Evolutionary conservation across 2,113 vertebrate species (phyloP).

Genomic region (Balaeniceps rex): DNA sequence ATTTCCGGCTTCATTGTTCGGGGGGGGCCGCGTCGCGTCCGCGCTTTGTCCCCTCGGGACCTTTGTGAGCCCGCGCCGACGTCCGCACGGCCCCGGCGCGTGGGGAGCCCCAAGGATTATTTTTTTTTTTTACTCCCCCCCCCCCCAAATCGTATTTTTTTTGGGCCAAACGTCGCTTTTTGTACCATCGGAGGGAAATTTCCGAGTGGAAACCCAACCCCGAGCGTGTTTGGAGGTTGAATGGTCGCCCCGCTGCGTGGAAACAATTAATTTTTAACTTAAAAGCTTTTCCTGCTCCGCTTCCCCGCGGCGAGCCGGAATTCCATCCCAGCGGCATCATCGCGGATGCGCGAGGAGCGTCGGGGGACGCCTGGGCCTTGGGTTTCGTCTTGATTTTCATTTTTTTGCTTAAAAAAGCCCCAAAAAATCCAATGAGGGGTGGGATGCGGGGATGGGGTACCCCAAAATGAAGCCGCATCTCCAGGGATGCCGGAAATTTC

Average conservation of each 20-base stretch:
- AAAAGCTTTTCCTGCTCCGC: conserved; percentile 14
- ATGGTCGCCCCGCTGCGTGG: conserved; percentile 1
- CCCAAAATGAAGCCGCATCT: not conserved
- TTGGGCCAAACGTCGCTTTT: not conserved
- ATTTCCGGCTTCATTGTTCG: conserved; percentile 40
- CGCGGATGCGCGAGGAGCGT: not conserved
- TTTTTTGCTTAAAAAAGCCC: too few relatives aligned
- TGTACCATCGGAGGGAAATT: conserved; percentile 1
- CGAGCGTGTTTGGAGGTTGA: not conserved
- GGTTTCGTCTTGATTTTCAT: not conserved
- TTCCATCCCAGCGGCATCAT: not conserved
- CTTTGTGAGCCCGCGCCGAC: not conserved
- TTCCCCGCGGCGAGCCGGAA: not conserved
- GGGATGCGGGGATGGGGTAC: not conserved
- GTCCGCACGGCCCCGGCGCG: not conserved
- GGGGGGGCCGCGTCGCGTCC: not conserved
- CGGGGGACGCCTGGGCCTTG: not conserved
- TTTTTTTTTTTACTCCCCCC: not conserved
- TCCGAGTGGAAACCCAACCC: conserved; percentile 52
- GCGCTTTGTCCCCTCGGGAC: conserved; percentile 34
- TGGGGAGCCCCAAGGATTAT: not conserved
- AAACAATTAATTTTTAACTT: conserved; percentile 28
- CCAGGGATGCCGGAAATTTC: not conserved
- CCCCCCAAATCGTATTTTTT: not conserved
- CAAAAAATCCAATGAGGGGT: too few relatives aligned